phyloP scores from a whole-genome alignment of 2,797 vertebrate genomes.

The Poecilia velifera region DNA sequence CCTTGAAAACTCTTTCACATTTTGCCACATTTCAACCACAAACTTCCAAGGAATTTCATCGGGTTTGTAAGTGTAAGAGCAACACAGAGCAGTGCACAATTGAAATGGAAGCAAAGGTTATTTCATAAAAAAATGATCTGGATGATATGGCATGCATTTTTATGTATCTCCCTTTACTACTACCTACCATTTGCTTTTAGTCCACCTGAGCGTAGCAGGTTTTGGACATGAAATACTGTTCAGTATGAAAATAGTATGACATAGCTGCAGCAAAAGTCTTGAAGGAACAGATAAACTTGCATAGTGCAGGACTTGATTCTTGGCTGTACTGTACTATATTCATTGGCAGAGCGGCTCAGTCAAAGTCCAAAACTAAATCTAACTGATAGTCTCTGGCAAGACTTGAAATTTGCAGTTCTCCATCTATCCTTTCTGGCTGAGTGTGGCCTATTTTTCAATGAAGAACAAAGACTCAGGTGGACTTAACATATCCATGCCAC shows the following conservation, averaged over 20 bases:
- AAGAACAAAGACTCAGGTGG: background rate
- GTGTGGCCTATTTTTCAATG: too few relatives aligned
- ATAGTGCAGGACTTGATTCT: background rate
- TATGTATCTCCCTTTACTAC: background rate
- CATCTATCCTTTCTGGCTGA: background rate
- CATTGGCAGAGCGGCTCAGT: too few relatives aligned
- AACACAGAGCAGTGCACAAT: background rate
- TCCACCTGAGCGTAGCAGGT: background rate
- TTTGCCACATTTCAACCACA: background rate
- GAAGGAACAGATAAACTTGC: background rate
- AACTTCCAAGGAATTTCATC: background rate
- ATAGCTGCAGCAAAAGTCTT: background rate
- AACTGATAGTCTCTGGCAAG: background rate
- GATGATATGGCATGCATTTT: background rate
- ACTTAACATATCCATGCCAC: background rate
- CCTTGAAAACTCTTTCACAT: background rate
- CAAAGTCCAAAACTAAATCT: background rate
- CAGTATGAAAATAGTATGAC: background rate
- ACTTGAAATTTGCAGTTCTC: background rate
- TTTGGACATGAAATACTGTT: background rate
- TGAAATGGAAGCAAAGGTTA: background rate
- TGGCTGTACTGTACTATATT: background rate
- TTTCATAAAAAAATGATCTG: background rate
- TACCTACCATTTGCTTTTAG: background rate
- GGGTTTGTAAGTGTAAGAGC: background rate